Evolutionary conservation across 2,113 vertebrate species (phyloP).

Genomic region (Cisticola juncidis): DNA sequence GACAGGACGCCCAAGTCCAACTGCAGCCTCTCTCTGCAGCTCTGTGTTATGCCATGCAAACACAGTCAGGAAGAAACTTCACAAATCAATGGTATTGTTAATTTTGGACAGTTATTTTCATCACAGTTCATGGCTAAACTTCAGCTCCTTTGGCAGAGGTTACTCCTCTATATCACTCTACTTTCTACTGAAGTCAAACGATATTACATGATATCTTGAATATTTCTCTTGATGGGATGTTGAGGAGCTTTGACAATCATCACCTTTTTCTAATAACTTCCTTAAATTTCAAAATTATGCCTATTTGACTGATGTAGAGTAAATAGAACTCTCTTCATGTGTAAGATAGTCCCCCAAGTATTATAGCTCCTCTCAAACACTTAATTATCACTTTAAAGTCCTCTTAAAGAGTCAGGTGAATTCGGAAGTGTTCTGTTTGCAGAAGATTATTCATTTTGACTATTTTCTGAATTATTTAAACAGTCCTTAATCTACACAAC

Average conservation of each 20-base stretch:
- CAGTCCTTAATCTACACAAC: background rate
- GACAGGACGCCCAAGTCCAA: rapidly evolving
- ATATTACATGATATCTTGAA: background rate
- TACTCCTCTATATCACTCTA: background rate
- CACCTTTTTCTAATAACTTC: background rate
- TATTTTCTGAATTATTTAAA: conserved; percentile 47
- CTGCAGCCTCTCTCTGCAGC: background rate
- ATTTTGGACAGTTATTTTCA: background rate
- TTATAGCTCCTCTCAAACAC: background rate
- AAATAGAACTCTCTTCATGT: background rate
- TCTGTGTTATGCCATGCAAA: background rate
- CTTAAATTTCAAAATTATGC: background rate
- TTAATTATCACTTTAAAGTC: conserved; percentile 42
- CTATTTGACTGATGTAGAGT: background rate
- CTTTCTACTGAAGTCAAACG: background rate
- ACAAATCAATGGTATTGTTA: background rate
- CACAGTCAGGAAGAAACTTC: background rate
- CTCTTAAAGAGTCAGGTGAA: conserved; percentile 30
- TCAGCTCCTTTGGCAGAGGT: background rate
- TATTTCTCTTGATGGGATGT: background rate
- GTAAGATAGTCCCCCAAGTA: background rate
- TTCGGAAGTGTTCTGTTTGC: conserved; percentile 37
- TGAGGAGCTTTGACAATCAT: background rate
- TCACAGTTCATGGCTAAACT: background rate
- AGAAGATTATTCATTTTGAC: conserved; percentile 16